A percentile compares a stretch with the other conserved stretches of the same genome.
These are phyloP conservation scores for Peromyscus polionotus DNA, from an alignment of 2,113 vertebrate species.

Conservation along the genomic window DNA sequence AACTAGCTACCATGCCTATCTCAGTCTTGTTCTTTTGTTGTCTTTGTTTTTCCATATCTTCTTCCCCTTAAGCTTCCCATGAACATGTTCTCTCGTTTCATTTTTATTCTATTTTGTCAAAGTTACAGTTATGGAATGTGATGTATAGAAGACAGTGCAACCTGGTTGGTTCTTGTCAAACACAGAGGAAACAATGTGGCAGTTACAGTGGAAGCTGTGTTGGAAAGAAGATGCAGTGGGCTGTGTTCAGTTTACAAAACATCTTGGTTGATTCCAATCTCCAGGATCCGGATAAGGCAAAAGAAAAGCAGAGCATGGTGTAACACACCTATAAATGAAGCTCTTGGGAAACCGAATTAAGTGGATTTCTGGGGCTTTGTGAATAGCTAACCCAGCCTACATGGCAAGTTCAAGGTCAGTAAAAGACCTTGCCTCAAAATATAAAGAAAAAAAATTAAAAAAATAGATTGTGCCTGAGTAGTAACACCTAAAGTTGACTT, in stretches of 20 bases:
- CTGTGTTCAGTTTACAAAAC: background rate
- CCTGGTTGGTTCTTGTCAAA: background rate
- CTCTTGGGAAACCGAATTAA: background rate
- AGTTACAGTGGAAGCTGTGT: background rate
- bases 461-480: background rate
- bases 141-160: background rate
- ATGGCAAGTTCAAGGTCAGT: background rate
- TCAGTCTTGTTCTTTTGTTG: background rate
- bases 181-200: background rate
- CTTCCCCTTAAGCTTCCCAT: background rate
- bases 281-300: background rate
- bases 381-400: rapidly evolving
- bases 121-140: background rate
- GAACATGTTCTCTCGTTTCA: background rate
- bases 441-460: background rate
- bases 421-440: background rate
- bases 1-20: background rate
- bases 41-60: background rate
- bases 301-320: background rate
- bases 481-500: background rate
- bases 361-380: background rate
- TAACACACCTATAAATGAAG: background rate
- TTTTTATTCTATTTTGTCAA: background rate
- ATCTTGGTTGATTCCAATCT: background rate
- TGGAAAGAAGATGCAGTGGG: background rate